Evolutionary conservation across 2,113 vertebrate species (phyloP).

Genomic region (Oostethus manadensis): DNA sequence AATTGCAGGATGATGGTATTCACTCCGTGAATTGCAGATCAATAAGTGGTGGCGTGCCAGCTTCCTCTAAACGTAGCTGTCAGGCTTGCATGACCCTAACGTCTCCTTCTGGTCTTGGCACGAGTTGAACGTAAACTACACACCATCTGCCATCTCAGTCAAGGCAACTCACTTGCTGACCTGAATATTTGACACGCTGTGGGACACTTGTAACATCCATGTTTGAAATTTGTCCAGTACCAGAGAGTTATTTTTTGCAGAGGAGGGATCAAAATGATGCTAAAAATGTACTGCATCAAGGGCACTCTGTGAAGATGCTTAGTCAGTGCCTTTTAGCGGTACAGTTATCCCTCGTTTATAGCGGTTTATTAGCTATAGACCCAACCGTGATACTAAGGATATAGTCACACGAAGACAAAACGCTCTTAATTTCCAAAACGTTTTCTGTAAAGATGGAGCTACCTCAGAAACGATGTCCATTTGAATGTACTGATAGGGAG

Average conservation of each 20-base stretch:
- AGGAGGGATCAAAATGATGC: too few relatives aligned
- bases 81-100: not conserved
- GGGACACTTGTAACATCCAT: not conserved
- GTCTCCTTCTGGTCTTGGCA: conserved; percentile 12
- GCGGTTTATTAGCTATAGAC: too few relatives aligned
- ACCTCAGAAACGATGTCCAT: too few relatives aligned
- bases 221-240: not conserved
- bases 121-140: conserved; percentile 47
- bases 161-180: conserved; percentile 30
- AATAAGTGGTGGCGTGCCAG: conserved; percentile 5
- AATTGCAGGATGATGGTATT: conserved; percentile 31
- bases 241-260: not conserved
- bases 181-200: conserved; percentile 6
- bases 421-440: too few relatives aligned
- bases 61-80: not conserved
- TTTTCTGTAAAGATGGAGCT: too few relatives aligned
- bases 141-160: conserved; percentile 48
- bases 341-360: too few relatives aligned
- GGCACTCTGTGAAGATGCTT: too few relatives aligned
- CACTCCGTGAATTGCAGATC: conserved; percentile 26
- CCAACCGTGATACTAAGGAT: too few relatives aligned
- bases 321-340: too few relatives aligned
- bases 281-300: too few relatives aligned
- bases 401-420: too few relatives aligned
- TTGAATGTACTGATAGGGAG: too few relatives aligned